A percentile compares a stretch with the other conserved stretches of the same genome.
These are phyloP conservation scores for Liodrosophila aerea DNA, from an alignment of 2,888 invertebrate genomes.

Conservation along the genomic window DNA sequence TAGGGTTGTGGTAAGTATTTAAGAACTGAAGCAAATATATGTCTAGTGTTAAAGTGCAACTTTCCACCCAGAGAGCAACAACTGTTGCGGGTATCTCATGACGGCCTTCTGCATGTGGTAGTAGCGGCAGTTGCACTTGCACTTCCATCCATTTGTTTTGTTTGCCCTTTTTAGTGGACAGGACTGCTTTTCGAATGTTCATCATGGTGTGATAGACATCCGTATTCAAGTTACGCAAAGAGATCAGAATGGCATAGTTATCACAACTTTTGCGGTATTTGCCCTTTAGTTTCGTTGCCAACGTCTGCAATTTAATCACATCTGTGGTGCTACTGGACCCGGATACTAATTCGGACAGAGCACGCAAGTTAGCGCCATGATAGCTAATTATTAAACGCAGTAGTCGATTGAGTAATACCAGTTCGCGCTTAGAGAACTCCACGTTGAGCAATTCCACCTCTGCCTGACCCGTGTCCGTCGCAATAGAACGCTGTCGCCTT, in stretches of 20 bases:
- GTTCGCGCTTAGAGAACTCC: conserved; percentile 78
- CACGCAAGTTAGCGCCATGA: conserved; percentile 22
- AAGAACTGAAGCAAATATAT: conserved; percentile 74
- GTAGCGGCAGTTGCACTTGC: conserved; percentile 70
- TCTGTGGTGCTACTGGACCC: conserved; percentile 38
- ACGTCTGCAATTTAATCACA: conserved; percentile 61
- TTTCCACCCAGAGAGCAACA: conserved; percentile 76
- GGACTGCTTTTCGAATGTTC: conserved; percentile 52
- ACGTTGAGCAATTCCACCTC: conserved; percentile 65
- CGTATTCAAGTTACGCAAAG: conserved; percentile 57
- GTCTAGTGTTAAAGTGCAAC: conserved; percentile 62
- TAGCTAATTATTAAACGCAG: conserved; percentile 43
- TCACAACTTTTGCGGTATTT: conserved; percentile 57
- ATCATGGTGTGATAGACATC: conserved; percentile 64
- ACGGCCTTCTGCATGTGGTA: conserved; percentile 3
- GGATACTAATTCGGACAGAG: conserved; percentile 39
- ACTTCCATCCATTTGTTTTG: conserved; percentile 76
- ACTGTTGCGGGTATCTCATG: conserved; percentile 46
- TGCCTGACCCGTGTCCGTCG: conserved; percentile 62
- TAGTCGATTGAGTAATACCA: conserved; percentile 56
- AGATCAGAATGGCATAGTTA: conserved; percentile 50
- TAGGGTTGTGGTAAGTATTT: conserved; percentile 52
- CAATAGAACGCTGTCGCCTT: conserved; percentile 72
- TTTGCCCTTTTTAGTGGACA: conserved; percentile 49
- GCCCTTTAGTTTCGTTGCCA: conserved; percentile 50